Evolutionary conservation across 2,888 invertebrate species (phyloP), one percentile per base, ranked within the genome.

Genomic region (Cantharis flavilabris): DNA sequence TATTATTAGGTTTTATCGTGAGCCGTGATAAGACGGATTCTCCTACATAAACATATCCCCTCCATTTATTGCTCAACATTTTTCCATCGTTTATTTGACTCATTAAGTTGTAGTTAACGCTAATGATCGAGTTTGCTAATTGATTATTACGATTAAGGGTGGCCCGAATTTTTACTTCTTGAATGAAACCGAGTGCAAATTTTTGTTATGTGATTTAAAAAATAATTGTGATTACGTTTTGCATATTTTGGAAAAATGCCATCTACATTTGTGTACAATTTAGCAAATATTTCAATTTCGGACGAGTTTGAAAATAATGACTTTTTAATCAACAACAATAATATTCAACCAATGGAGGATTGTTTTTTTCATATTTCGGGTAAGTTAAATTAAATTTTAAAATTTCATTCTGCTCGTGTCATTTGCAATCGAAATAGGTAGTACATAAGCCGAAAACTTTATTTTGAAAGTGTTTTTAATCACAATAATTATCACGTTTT

Each of bases 341-440:
- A 92, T 14, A 92, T 92, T 87, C 88, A 91, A 84, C 85, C 75
- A 11, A 63, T 92, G 75, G 92, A 92, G 83, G 92, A 92, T 82
- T 90, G 90, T 85, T 91, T 91, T 87, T 90, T 92, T 85, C 92
- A 91, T 87, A 90, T 92, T 84, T 88, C 92, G 65, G 92, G 92
- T 92, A 84, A 91, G 92, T 90, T 33, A 67, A 7, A 0, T 16
- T 64, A 62, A 28, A 71, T 26, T 5, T 5, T 5, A 0, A 23
- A 23, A 23, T 23, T 20, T 0, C n/a, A n/a, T n/a, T n/a, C n/a
- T n/a, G n/a, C 23, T 4, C 3, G 23, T 23, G 3, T 23, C 3
- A 23, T 23, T 23, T 23, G 3, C 23, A 23, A 23, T 20, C 3
- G 3, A 1, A 20, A 20, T 16, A 16, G 16, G 16, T 20, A 20